Percentiles rank a stretch among this genome's conserved stretches.
These are phyloP conservation scores for Trichoplusia ni DNA, from an alignment of 1,140 invertebrate species.

Conservation along the genomic window DNA sequence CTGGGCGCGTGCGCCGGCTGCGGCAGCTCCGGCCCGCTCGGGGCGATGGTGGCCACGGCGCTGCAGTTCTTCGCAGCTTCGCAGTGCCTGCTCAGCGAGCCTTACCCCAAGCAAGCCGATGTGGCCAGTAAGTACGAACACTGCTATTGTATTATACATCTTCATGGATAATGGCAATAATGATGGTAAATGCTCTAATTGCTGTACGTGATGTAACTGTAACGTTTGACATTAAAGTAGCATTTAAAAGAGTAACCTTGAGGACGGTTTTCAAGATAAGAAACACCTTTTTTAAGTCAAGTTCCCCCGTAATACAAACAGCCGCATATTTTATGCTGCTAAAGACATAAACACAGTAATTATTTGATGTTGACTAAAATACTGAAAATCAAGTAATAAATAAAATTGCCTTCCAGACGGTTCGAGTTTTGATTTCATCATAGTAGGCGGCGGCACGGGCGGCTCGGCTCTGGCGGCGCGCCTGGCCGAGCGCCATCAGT, in stretches of 20 bases:
- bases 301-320: too few species aligned
- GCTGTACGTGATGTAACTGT: too few species aligned
- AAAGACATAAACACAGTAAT: too few species aligned
- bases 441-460: conserved; percentile 85
- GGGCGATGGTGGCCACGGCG: conserved; percentile 45
- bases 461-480: conserved; percentile 76
- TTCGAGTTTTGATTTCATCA: conserved; percentile 56
- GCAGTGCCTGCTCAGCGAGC: conserved; percentile 55
- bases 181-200: too few species aligned
- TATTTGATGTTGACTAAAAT: not conserved
- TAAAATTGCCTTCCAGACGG: conserved; percentile 43
- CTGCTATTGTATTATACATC: too few species aligned
- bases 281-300: too few species aligned
- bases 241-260: too few species aligned
- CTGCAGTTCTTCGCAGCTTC: conserved; percentile 63
- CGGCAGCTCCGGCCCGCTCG: conserved; percentile 26
- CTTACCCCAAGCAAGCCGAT: conserved; percentile 50
- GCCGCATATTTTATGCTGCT: too few species aligned
- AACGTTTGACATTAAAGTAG: too few species aligned
- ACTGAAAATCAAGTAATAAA: not conserved
- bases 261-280: too few species aligned
- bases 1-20: not conserved
- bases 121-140: conserved; percentile 42
- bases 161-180: too few species aligned
- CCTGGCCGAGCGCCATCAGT: conserved; percentile 44